Base-by-base conservation (phyloP, 2,113 vertebrate genomes). In the Panthera leo region DNA sequence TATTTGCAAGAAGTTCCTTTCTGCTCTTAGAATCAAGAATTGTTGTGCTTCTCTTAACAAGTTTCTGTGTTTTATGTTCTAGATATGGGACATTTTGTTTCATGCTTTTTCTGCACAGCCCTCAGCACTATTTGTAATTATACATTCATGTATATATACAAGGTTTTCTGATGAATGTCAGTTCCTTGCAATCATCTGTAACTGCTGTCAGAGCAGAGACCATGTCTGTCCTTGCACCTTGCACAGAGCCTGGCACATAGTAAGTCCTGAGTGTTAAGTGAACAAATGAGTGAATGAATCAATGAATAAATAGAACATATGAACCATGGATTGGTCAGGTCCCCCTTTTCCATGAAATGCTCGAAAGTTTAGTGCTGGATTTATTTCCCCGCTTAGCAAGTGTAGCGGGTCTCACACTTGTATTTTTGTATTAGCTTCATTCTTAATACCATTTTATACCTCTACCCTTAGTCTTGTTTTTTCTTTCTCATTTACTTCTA, bases 21-120 rank as follows among this genome's bases (percentile, higher is more conserved):
- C 45, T 88, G 76, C 65, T 89, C 36, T 95, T 51, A 34, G 53
- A 94, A 61, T 68, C 36, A 94, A 93, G 82, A 96, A 87, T 25
- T 36, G 6, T 53, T 88, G 29, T 88, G 25, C 19, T 84, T 92
- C 73, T 73, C 58, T 94, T 45, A 71, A 42, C 42, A 79, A 34
- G 68, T 48, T 83, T 61, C 61, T 79, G 23, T 53, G 39, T 71
- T 89, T 94, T 68, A 94, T 84, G 27, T 89, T 87, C 73, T 65
- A 23, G n/a, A 83, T 8, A 7, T 63, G 29, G 82, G 42, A 51
- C 18, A 3, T 58, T 67, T 94, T 73, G 15, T 80, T 92, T 48
- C 53, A 27, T 76, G 61, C 27, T 70, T 94, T 87, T 67, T 78
- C 45, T 90, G 16, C 29, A 79, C 14, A 78, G 53, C 48, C 78